Percentiles rank a stretch among this genome's conserved stretches.
These are phyloP conservation scores for Rhinoraja longicauda DNA, from an alignment of 2,797 vertebrate species.

Conservation along the genomic window DNA sequence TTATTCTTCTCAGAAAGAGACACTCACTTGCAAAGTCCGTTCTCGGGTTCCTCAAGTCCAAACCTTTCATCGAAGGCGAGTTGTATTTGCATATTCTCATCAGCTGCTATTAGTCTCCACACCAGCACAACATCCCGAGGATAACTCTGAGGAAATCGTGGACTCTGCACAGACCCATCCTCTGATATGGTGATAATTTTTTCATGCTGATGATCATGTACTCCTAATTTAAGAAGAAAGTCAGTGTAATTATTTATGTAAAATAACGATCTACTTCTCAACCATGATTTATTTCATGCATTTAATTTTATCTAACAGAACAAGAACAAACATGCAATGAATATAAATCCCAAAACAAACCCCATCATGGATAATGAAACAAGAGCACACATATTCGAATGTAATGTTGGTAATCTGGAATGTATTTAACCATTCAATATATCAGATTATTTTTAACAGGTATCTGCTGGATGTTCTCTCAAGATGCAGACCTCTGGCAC, in stretches of 20 bases:
- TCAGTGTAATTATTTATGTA: background rate
- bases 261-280: conserved; percentile 9
- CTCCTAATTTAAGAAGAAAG: conserved; percentile 62
- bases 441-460: conserved; percentile 25
- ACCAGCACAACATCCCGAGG: conserved; percentile 77
- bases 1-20: background rate
- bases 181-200: conserved; percentile 80
- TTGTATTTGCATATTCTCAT: conserved; percentile 79
- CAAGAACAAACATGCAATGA: background rate
- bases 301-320: background rate
- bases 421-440: background rate
- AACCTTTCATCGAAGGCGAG: conserved; percentile 88
- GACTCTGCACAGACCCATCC: conserved; percentile 87
- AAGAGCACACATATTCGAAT: background rate
- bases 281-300: background rate
- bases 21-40: conserved; percentile 95
- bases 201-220: conserved; percentile 88
- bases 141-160: conserved; percentile 83
- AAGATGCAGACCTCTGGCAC: background rate
- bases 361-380: background rate
- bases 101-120: conserved; percentile 80
- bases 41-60: conserved; percentile 92
- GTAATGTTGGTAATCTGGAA: background rate
- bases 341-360: background rate
- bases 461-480: conserved; percentile 21